phyloP scores from a whole-genome alignment of 2,113 vertebrate species.

The Cyanocitta stelleri region DNA sequence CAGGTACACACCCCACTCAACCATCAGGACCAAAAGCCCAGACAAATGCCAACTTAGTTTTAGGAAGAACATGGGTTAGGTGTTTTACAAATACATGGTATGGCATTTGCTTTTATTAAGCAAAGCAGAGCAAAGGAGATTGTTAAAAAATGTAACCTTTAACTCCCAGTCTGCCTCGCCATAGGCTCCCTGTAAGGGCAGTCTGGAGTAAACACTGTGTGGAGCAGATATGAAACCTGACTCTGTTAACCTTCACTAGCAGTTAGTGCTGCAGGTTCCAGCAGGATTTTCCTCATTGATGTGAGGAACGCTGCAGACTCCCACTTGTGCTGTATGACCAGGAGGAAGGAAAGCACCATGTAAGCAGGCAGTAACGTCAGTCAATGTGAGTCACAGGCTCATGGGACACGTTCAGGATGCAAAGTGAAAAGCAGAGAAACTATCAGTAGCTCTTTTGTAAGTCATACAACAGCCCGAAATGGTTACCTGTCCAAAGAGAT shows the following conservation, averaged over 20 bases:
- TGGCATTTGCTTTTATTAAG: background rate
- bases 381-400: background rate
- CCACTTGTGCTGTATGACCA: background rate
- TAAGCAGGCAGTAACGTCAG: background rate
- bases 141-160: background rate
- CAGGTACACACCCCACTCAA: background rate
- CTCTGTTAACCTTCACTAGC: background rate
- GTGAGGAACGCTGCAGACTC: background rate
- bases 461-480: background rate
- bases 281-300: background rate
- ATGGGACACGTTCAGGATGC: accelerated
- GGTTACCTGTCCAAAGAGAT: background rate
- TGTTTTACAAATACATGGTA: background rate
- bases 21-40: background rate
- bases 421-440: background rate
- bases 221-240: background rate
- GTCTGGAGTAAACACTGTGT: background rate
- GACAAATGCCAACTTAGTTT: background rate
- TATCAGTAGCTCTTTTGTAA: background rate
- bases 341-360: background rate
- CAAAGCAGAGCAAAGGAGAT: background rate
- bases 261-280: background rate
- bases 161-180: background rate
- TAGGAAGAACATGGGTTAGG: background rate
- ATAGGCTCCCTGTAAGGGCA: background rate